Conservation (phyloP, 1,140 invertebrate genomes). For the Drosophila saltans region DNA sequence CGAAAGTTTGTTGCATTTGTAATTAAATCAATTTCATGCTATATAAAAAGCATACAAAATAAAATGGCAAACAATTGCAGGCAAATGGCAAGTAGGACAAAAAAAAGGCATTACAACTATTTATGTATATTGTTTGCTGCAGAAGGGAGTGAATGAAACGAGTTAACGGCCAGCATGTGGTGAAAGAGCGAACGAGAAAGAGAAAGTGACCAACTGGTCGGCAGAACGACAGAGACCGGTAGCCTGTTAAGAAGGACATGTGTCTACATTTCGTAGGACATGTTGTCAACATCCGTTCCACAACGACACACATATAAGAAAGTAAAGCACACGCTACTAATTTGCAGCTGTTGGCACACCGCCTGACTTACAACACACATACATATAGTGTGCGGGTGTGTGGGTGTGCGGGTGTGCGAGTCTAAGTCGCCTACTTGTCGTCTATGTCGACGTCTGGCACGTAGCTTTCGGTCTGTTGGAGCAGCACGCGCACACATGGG, state of each 20-base stretch:
- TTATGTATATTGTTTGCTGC: slow-evolving; percentile 18
- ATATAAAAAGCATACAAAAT: slow-evolving; percentile 28
- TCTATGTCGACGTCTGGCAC: slow-evolving; percentile 41
- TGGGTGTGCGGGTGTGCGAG: slow-evolving; percentile 4
- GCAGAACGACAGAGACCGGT: neutral
- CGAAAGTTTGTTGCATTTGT: slow-evolving; percentile 22
- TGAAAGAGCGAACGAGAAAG: slow-evolving; percentile 14
- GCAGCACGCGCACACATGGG: slow-evolving; percentile 54
- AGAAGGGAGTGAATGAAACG: slow-evolving; percentile 6
- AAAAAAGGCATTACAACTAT: slow-evolving; percentile 35
- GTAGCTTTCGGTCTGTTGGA: slow-evolving; percentile 67
- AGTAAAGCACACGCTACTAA: slow-evolving; percentile 37
- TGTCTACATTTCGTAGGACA: slow-evolving; percentile 61
- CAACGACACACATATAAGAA: slow-evolving; percentile 43
- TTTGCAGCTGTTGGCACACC: slow-evolving; percentile 47
- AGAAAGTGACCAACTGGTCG: slow-evolving; percentile 1
- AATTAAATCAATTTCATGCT: slow-evolving; percentile 51
- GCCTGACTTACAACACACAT: slow-evolving; percentile 12
- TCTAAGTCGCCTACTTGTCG: neutral
- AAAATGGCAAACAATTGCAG: slow-evolving; percentile 45
- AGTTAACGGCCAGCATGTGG: slow-evolving; percentile 5
- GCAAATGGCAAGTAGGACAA: neutral
- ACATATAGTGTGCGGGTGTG: neutral
- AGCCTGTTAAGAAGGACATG: slow-evolving; percentile 52
- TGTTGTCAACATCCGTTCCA: slow-evolving; percentile 69